A percentile compares a stretch with the other conserved stretches of the same genome.
phyloP scores from a whole-genome alignment of 2,113 vertebrate genomes.

The Mesocricetus auratus region DNA sequence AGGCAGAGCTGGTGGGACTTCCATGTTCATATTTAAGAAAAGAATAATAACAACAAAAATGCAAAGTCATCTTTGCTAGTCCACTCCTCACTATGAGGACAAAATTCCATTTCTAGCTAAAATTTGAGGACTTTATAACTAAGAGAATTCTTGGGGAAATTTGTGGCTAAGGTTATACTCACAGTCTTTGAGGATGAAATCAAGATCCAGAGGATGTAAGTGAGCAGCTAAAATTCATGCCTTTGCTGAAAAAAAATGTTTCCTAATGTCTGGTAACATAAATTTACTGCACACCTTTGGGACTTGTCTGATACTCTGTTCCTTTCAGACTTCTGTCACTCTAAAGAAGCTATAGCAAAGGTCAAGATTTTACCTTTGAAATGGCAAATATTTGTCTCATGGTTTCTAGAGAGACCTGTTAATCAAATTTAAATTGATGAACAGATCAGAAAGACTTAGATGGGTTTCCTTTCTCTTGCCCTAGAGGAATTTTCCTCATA shows the following conservation, averaged over 20 bases:
- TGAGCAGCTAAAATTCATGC: background rate
- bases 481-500: background rate
- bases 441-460: background rate
- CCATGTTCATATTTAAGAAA: background rate
- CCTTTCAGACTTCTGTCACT: background rate
- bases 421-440: constrained; percentile 12
- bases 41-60: background rate
- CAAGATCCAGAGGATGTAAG: background rate
- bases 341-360: background rate
- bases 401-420: background rate
- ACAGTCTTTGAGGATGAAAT: background rate
- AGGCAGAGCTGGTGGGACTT: background rate
- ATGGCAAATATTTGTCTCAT: background rate
- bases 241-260: background rate
- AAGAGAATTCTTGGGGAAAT: background rate
- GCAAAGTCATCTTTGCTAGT: background rate
- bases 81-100: background rate
- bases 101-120: background rate
- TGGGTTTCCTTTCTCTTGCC: constrained; percentile 1
- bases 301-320: background rate
- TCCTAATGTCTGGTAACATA: background rate
- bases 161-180: background rate
- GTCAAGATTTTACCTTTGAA: background rate
- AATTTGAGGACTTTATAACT: background rate
- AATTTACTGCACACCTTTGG: background rate